Evolutionary conservation across 2,888 invertebrate genomes (phyloP), one percentile per base, ranked within the genome.

Genomic region (Balanococcus diminutus): DNA sequence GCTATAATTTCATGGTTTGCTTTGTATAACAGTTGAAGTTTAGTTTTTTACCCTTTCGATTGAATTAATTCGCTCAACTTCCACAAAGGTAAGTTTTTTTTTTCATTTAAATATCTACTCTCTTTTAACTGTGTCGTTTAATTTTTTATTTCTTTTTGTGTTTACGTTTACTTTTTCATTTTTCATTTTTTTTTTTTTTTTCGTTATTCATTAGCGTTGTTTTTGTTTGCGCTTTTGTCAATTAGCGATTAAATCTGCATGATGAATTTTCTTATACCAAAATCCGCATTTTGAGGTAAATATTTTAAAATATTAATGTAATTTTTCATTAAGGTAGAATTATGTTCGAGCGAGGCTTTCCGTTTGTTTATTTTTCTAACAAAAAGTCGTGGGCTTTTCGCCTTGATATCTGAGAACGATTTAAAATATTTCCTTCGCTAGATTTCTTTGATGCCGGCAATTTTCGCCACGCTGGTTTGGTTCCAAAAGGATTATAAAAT

Each of bases 191-290:
- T 31, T 22, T 36, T 25, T 83, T 75, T 42, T n/a, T 83, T 82
- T 61, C 82, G 39, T 84, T 39, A 84, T 36, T 84, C 28, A 36
- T 72, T 61, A 72, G 39, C n/a, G 31, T 28, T 85, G 39, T 85
- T 85, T 85, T 85, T 75, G 75, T 85, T 81, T 84, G 84, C 84
- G 84, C 84, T 84, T 84, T 72, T 72, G 84, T 72, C 61, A 84
- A 22, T 67, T 84, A 36, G 84, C 61, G 84, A 61, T 67, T 67
- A 61, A 84, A 82, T 25, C 46, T 81, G 82, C 82, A 82, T 82
- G 82, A 56, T 32, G 56, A 56, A 82, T 82, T 51, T 56, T 82
- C 19, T 82, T 56, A 16, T 82, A 28, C 51, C 28, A 28, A 51
- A 36, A 36, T 72, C 72, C 75, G 28, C 16, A 9, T 79, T 36